A percentile compares a stretch with the other conserved stretches of the same genome.
Evolutionary conservation across 2,113 vertebrate species (phyloP).

Genomic region (Peromyscus leucopus): DNA sequence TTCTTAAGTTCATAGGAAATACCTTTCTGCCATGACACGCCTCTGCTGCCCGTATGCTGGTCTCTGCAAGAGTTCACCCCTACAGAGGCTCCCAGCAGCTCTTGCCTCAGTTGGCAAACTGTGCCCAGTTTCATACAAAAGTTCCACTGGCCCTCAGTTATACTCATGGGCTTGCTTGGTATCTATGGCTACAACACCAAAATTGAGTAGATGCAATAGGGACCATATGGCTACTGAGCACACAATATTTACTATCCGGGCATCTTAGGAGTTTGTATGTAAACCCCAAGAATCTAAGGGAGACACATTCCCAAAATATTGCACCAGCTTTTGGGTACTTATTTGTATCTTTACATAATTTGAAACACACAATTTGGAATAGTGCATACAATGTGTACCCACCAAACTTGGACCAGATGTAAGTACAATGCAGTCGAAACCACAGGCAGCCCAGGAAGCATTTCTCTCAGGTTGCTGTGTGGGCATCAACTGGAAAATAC

Average conservation of each 20-base stretch:
- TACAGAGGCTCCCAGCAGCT: not conserved
- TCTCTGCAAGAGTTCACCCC: not conserved
- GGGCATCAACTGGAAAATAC: slow-evolving; percentile 19
- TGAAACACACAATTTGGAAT: slow-evolving; percentile 44
- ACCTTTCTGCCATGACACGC: not conserved
- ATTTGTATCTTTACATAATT: slow-evolving; percentile 13
- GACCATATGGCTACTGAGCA: not conserved
- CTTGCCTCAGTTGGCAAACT: not conserved
- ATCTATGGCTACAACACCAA: slow-evolving; percentile 5
- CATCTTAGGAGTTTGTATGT: not conserved
- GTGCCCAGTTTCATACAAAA: slow-evolving; percentile 48
- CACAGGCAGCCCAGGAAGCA: slow-evolving; percentile 4
- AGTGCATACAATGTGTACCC: not conserved
- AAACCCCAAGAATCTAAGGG: not conserved
- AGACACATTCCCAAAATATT: slow-evolving; percentile 31
- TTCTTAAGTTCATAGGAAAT: not conserved
- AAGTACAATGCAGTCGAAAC: not conserved
- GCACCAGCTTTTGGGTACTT: slow-evolving; percentile 30
- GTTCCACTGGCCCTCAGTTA: slow-evolving; percentile 47
- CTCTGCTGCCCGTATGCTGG: not conserved
- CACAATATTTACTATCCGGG: slow-evolving; percentile 19
- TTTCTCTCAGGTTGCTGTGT: not conserved
- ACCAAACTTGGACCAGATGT: slow-evolving; percentile 47
- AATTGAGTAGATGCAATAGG: not conserved
- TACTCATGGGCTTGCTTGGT: not conserved